Evolutionary conservation across 2,113 vertebrate genomes (phyloP), one percentile per base, ranked within the genome.

Genomic region (Pandion haliaetus): DNA sequence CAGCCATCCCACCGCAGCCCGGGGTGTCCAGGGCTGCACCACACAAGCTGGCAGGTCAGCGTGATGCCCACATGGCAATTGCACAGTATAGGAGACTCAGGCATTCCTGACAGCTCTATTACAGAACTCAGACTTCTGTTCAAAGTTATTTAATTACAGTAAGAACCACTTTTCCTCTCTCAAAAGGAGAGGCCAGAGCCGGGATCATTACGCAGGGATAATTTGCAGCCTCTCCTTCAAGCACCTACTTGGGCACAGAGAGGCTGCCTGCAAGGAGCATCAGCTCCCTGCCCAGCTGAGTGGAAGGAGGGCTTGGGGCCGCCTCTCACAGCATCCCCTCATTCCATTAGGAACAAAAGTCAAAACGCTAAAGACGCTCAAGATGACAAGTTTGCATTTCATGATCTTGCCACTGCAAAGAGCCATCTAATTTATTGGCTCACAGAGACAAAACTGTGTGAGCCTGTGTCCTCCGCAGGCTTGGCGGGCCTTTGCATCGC

Each of bases 391-490:
- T 59, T 31, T 0, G 28, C 26, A 13, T 23, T 21, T 80, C 8
- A 11, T 3, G 42, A 44, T 34, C 52, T 89, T 13, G 13, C n/a
- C 3, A 3, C 10, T 87, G 58, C 62, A 8, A 42, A 70, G 21
- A 71, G 31, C 20, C 61, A 62, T 54, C 15, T n/a, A 6, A 34
- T 25, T 16, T 45, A 32, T 9, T 7, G 55, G 38, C 47, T 31
- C 31, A 5, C 0, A 3, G 31, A n/a, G 66, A 40, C 0, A 3
- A n/a, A 38, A 2, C 9, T 3, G 16, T 2, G 28, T 3, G 14
- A 72, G 59, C 38, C 38, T 0, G 1, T 25, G 9, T 16, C 47
- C 76, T 34, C 62, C 1, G 0, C 3, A 7, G 90, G 40, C 78
- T 57, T 2, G 4, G 32, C 1, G 1, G 3, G 3, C 42, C 38